phyloP scores from a whole-genome alignment of 2,888 invertebrate genomes.

The Augiades crinisus region DNA sequence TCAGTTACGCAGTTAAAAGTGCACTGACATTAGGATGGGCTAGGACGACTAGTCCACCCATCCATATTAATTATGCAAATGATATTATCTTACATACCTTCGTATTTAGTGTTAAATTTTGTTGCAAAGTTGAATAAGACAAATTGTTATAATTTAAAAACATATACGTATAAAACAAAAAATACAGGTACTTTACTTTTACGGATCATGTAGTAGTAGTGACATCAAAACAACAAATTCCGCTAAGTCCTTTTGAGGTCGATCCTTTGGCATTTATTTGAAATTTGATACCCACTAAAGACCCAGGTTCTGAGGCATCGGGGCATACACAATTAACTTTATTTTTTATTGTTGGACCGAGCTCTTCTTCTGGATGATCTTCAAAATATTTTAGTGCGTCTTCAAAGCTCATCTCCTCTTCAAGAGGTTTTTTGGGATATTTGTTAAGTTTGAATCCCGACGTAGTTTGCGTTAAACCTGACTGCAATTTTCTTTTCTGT shows the following conservation, averaged over 20 bases:
- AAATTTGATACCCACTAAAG: constrained; percentile 39
- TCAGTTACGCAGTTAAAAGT: too few relatives aligned
- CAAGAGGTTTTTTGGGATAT: constrained; percentile 32
- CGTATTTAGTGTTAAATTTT: too few relatives aligned
- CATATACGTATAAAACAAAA: too few relatives aligned
- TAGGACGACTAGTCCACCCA: too few relatives aligned
- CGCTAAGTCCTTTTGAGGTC: constrained; percentile 42
- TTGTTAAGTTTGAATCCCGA: constrained; percentile 50
- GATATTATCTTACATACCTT: too few relatives aligned
- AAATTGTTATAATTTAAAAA: too few relatives aligned
- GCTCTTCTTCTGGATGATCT: constrained; percentile 32
- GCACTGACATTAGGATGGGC: too few relatives aligned
- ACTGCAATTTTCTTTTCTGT: constrained; percentile 39
- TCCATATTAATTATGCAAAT: too few relatives aligned
- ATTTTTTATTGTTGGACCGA: neutral
- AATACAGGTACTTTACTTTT: too few relatives aligned
- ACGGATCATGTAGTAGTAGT: too few relatives aligned
- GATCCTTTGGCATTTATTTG: constrained; percentile 48
- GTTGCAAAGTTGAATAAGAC: too few relatives aligned
- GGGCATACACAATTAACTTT: constrained; percentile 42
- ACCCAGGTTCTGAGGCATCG: too few relatives aligned
- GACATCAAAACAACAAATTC: constrained; percentile 45
- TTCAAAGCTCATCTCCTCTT: constrained; percentile 45
- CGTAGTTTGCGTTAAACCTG: constrained; percentile 46
- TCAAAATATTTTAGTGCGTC: constrained; percentile 42